These are phyloP conservation scores for Aspidoscelis tigris DNA, from an alignment of 2,113 vertebrate species.

Conservation along the genomic window DNA sequence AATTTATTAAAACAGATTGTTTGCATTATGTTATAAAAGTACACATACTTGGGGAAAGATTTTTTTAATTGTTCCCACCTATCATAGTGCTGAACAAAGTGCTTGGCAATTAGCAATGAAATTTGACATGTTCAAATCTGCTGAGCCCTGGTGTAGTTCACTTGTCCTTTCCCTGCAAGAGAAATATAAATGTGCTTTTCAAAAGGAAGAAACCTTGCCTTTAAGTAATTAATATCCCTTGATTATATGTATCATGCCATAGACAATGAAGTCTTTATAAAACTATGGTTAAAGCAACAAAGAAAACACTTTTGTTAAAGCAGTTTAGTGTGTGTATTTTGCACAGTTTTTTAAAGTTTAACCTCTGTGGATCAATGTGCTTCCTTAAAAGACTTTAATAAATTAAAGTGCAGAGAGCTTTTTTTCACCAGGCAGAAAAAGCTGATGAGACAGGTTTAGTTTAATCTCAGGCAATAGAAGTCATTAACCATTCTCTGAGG, in stretches of 20 bases:
- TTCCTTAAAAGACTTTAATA: conserved; percentile 99
- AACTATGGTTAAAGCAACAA: conserved; percentile 89
- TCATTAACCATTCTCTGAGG: conserved; percentile 99
- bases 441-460: conserved; percentile 99
- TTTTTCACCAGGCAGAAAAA: conserved; percentile 97
- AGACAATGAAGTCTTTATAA: conserved; percentile 94
- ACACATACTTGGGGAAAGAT: conserved; percentile 44
- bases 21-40: conserved; percentile 38
- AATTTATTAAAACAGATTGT: conserved; percentile 53
- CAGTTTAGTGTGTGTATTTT: conserved; percentile 91
- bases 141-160: conserved; percentile 42
- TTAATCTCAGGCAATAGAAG: conserved; percentile 99
- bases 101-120: conserved; percentile 43
- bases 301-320: conserved; percentile 88
- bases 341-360: conserved; percentile 98
- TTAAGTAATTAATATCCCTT: conserved; percentile 96
- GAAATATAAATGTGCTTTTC: conserved; percentile 77
- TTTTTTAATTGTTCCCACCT: conserved; percentile 44
- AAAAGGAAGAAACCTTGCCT: conserved; percentile 86
- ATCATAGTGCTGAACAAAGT: conserved; percentile 41
- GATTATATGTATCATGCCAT: conserved; percentile 92
- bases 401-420: conserved; percentile 99
- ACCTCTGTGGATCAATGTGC: conserved; percentile 99
- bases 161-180: conserved; percentile 48
- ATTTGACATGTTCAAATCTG: conserved; percentile 58